Percentiles rank a stretch among this genome's conserved stretches.
These are phyloP conservation scores for Baronia brevicornis DNA, from an alignment of 2,888 invertebrate genomes.

Conservation along the genomic window DNA sequence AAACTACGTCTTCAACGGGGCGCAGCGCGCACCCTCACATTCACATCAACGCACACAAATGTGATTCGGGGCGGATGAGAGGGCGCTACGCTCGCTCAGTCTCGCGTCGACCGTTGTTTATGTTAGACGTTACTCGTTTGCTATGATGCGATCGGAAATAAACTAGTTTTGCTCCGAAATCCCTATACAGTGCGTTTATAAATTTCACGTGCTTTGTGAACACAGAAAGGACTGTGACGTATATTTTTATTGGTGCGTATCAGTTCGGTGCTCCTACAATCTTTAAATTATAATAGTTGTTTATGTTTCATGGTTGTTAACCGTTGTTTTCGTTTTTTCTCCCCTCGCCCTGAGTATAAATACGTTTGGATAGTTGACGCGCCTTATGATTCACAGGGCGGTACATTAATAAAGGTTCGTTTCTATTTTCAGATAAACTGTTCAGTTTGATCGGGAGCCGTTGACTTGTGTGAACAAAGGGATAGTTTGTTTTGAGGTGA, in stretches of 20 bases:
- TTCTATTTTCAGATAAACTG: conserved; percentile 73
- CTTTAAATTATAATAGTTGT: conserved; percentile 18
- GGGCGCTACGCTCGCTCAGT: conserved; percentile 70
- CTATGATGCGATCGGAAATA: conserved; percentile 61
- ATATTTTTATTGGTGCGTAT: conserved; percentile 62
- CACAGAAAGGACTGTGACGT: conserved; percentile 54
- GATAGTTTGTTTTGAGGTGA: conserved; percentile 66
- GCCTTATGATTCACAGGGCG: conserved; percentile 52
- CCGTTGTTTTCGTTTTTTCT: conserved; percentile 37
- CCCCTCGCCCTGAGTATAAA: conserved; percentile 47
- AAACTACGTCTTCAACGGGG: conserved; percentile 37
- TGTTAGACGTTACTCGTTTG: conserved; percentile 50
- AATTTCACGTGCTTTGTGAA: conserved; percentile 57
- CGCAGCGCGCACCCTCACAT: conserved; percentile 46
- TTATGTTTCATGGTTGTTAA: conserved; percentile 24
- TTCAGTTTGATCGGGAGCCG: conserved; percentile 66
- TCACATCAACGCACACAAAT: conserved; percentile 43
- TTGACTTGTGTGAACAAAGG: conserved; percentile 69
- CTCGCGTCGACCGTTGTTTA: conserved; percentile 65
- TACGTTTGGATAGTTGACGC: conserved; percentile 45
- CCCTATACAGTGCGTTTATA: conserved; percentile 48
- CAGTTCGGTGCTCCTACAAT: conserved; percentile 18
- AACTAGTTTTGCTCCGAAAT: conserved; percentile 70
- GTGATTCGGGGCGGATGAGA: conserved; percentile 43
- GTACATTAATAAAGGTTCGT: conserved; percentile 63